Conservation (phyloP, 2,888 invertebrate species). For the Tiliacea aurago region DNA sequence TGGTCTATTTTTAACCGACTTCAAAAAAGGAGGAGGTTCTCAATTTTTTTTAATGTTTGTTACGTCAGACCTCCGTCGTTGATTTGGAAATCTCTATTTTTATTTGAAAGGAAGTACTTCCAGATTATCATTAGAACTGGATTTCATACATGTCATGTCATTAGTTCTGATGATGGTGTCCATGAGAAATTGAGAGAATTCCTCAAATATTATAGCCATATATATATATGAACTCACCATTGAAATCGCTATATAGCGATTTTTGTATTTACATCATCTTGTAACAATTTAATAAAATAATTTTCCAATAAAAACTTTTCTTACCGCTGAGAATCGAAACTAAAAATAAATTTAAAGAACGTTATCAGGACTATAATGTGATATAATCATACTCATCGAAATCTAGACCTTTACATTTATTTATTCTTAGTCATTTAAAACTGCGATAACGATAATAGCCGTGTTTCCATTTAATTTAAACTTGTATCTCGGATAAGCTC, state of each 20-base stretch:
- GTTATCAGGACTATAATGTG: background rate
- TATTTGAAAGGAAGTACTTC: too few relatives aligned
- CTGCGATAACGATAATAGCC: background rate
- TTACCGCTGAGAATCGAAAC: background rate
- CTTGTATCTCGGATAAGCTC: background rate
- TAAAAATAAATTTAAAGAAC: background rate
- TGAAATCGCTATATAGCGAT: too few relatives aligned
- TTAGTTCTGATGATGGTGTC: too few relatives aligned
- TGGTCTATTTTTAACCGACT: background rate
- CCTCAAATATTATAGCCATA: too few relatives aligned
- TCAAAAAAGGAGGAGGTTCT: too few relatives aligned
- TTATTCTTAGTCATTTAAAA: background rate
- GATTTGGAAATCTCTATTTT: too few relatives aligned
- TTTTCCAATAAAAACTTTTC: background rate
- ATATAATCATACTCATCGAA: background rate
- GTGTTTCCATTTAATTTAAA: background rate
- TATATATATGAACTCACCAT: too few relatives aligned
- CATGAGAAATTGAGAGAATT: too few relatives aligned
- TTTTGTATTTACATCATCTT: background rate
- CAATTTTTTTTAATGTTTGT: too few relatives aligned
- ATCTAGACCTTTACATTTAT: background rate
- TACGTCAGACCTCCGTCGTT: too few relatives aligned
- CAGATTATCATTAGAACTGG: too few relatives aligned
- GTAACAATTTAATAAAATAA: constrained; percentile 1
- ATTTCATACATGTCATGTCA: too few relatives aligned